Base-by-base conservation (phyloP, 2,113 vertebrate genomes). In the Oryzias javanicus region DNA sequence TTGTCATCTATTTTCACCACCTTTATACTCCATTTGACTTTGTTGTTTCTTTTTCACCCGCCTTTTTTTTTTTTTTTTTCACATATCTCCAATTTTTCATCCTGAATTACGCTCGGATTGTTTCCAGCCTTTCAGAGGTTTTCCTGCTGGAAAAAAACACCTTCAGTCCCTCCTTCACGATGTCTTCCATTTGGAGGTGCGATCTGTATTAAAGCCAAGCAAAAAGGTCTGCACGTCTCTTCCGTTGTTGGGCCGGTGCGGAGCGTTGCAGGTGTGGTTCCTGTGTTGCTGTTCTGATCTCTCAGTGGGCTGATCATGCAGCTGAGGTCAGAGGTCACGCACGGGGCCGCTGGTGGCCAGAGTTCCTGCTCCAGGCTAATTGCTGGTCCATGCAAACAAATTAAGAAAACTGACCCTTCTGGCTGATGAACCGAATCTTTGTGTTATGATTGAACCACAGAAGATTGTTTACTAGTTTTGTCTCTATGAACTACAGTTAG, bases 251-350 rank as follows among this genome's bases (percentile, higher is more conserved):
- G 44, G 20, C 50, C 17, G 48, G 41, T 44, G 42, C 64, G 52
- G 14, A 17, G 15, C 7, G 51, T 69, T 75, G 69, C 67, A 72
- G 67, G 77, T 54, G 69, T 71, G 55, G 60, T 78, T 70, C 85
- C 64, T 65, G 55, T n/a, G n/a, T n/a, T n/a, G n/a, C n/a, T n/a
- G n/a, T n/a, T n/a, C n/a, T n/a, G n/a, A n/a, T n/a, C n/a, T n/a
- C 70, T 87, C 81, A 90, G 67, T 86, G 85, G 74, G 82, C 78
- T 88, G 84, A 86, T 93, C 49, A 67, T 88, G 89, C 78, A 70
- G 88, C 35, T 40, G 76, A 77, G 89, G 78, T 89, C 82, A 91
- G 71, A 78, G 90, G 88, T 91, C 79, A 82, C 75, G 81, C 79
- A 86, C 62, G 81, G 78, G 84, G 82, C 64, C 72, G 82, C 85